Evolutionary conservation across 2,888 invertebrate genomes (phyloP), one percentile per base, ranked within the genome.

Genomic region (Odontothrips loti): DNA sequence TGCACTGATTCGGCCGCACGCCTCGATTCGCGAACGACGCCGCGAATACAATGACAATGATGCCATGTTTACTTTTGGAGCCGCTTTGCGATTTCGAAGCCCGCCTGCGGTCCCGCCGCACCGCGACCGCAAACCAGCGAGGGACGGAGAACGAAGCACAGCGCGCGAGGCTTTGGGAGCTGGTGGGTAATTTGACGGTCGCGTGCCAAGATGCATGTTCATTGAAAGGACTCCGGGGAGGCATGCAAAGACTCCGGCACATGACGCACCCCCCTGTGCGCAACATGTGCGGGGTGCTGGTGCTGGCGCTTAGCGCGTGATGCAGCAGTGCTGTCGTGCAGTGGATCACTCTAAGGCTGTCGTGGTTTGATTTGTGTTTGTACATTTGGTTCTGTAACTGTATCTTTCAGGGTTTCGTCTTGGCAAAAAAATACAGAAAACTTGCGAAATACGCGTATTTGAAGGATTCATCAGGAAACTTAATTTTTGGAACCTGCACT

Each of bases 141-240:
- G 34, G 15, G 51, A 51, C 6, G 0, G 20, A 58, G 58, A 58
- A 15, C 23, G 68, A 27, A 9, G 17, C 15, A 9, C 6, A 20
- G 17, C 6, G 58, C 58, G 17, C 15, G 68, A 27, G 27, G 68
- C 11, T 27, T 75, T 27, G 68, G 23, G 34, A 43, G 2, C 34
- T 43, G 3, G 2, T 6, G 68, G 68, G 27, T 75, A 27, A 68
- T 75, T 8, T 12, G 68, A 12, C 23, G 23, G 68, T 75, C 68
- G 27, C 68, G 68, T 75, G 68, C 27, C 68, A 75, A 75, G 68
- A 75, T 27, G 68, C 68, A 27, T 27, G 68, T 27, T 23, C 68
- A 27, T 27, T 75, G 23, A 75, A 75, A 27, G 68, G 68, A 75
- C 23, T 75, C 68, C 68, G 68, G 68, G 68, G 68, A 27, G 58